Percentiles rank a stretch among this genome's conserved stretches.
phyloP scores from a whole-genome alignment of 2,113 vertebrate species.

The Dromiciops gliroides region DNA sequence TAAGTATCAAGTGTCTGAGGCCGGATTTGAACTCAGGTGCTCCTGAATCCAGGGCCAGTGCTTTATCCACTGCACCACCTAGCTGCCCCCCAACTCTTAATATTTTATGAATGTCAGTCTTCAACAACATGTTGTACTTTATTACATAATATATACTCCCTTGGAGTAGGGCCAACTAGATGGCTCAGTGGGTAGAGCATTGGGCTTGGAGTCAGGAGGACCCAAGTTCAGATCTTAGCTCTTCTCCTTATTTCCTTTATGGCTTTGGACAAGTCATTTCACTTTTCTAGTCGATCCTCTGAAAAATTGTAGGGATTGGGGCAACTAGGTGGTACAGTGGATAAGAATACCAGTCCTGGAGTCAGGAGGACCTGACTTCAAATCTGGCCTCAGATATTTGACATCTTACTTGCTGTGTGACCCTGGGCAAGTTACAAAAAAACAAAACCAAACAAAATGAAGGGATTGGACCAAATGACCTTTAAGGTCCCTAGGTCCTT shows the following conservation, averaged over 20 bases:
- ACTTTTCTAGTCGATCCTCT: not conserved
- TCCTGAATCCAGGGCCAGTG: too few species aligned
- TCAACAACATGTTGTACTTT: not conserved
- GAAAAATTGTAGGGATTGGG: too few species aligned
- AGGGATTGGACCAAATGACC: not conserved
- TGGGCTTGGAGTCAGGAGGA: not conserved
- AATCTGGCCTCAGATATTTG: too few species aligned
- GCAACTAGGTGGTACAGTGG: too few species aligned
- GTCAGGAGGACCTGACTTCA: too few species aligned
- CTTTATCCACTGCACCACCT: too few species aligned
- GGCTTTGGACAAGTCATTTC: not conserved
- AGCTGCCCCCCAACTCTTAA: not conserved
- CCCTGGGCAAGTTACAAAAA: too few species aligned
- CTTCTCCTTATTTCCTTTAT: not conserved
- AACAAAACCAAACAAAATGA: too few species aligned
- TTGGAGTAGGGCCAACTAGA: not conserved
- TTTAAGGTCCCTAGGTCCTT: not conserved
- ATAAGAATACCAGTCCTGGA: too few species aligned
- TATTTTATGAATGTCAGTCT: not conserved
- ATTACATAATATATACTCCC: not conserved
- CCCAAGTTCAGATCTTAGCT: not conserved
- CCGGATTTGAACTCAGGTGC: too few species aligned
- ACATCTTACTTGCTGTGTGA: too few species aligned
- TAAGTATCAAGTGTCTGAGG: too few species aligned
- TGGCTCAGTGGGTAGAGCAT: accelerated